These are phyloP conservation scores for Scomber colias DNA, from an alignment of 2,113 vertebrate species.

Conservation along the genomic window DNA sequence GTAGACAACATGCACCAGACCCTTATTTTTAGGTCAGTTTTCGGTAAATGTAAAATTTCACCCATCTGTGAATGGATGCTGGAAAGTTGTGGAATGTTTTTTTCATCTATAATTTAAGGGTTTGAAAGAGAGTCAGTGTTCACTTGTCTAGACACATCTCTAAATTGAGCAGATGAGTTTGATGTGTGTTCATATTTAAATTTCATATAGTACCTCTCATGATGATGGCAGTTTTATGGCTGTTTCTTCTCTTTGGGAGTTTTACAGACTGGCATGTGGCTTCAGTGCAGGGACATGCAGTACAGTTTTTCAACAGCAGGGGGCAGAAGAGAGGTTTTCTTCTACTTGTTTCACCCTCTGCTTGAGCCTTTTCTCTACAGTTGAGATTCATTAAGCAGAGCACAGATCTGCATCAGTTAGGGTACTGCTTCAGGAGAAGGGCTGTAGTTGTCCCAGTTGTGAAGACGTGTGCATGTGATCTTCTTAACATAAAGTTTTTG, in stretches of 20 bases:
- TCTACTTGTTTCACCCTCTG: slow-evolving; percentile 2
- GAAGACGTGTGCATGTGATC: background rate
- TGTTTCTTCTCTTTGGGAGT: slow-evolving; percentile 3
- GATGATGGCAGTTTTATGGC: slow-evolving; percentile 29
- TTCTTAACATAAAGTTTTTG: background rate
- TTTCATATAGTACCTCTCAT: background rate
- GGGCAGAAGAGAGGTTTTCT: slow-evolving; percentile 69
- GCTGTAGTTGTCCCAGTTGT: background rate
- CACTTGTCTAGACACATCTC: background rate
- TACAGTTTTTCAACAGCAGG: slow-evolving; percentile 70
- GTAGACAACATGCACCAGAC: slow-evolving; percentile 6
- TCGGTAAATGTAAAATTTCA: slow-evolving; percentile 18
- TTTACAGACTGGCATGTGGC: background rate
- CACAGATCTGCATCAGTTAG: background rate
- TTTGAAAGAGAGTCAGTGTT: slow-evolving; percentile 18
- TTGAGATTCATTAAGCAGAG: background rate
- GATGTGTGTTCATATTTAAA: slow-evolving; percentile 10
- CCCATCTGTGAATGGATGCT: slow-evolving; percentile 39
- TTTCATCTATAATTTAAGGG: slow-evolving; percentile 26
- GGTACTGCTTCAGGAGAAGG: too few relatives aligned
- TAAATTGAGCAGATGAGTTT: background rate
- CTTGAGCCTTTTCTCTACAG: background rate
- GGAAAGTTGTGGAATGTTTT: slow-evolving; percentile 14
- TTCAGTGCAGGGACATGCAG: slow-evolving; percentile 5
- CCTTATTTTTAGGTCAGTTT: slow-evolving; percentile 33